Base-by-base conservation (phyloP, 2,888 invertebrate genomes). In the Lasioglossum leucozonium region DNA sequence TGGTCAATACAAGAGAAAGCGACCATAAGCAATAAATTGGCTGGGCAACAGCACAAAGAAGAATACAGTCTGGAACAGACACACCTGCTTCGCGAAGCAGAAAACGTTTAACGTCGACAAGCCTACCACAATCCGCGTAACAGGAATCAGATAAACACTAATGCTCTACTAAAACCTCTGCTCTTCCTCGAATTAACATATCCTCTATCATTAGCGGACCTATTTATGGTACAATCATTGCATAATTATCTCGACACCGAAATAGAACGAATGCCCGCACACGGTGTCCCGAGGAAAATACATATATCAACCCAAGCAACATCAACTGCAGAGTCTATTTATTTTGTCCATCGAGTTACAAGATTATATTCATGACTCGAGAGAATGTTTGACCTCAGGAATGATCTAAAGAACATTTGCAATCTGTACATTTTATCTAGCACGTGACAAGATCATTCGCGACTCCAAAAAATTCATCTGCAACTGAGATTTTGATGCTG, bases 61-160 rank as follows among this genome's bases (percentile, higher is more conserved):
- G 65, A 34, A 34, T 65, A 30, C 13, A 22, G 26, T 22, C 30
- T 58, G 37, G 58, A n/a, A 40, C 30, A 6, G 76, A n/a, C 62
- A 62, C 65, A 40, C 26, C 72, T 40, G 76, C 40, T 34, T 22
- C 18, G n/a, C 26, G 62, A 22, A 62, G 62, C 30, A 34, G 34
- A 37, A 62, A 62, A 58, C 62, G 26, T 37, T 58, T 40, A 37
- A 37, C 67, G 37, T 37, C 37, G 22, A 37, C 34, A 34, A 37
- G 67, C 67, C 65, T 65, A 67, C n/a, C 67, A 11, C 67, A 34
- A 67, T 67, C 67, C 67, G 67, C 34, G 11, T 10, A 67, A 40
- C 40, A 22, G 37, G 37, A 67, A 67, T 67, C 67, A 67, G 67
- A 67, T 67, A 67, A 67, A 37, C 37, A 4, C 65, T 37, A 37